Percentiles rank a stretch among this genome's conserved stretches.
Conservation (phyloP, 2,113 vertebrate genomes). For the Ellobius talpinus region DNA sequence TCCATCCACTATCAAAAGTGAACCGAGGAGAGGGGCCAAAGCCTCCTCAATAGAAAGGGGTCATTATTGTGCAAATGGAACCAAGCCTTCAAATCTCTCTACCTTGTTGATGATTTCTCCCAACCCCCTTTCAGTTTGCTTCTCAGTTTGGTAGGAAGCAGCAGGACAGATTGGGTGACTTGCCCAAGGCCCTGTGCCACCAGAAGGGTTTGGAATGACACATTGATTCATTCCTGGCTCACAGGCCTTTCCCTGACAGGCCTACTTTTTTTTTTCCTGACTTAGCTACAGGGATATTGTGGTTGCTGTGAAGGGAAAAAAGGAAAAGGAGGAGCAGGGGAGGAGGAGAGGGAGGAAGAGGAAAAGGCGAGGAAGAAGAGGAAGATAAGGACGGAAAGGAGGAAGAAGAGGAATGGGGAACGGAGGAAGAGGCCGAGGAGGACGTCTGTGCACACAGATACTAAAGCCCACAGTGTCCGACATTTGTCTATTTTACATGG, state of each 20-base stretch:
- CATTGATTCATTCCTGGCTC: neutral
- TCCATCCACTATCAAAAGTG: conserved; percentile 68
- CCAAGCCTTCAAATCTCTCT: conserved; percentile 49
- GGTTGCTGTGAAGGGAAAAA: neutral
- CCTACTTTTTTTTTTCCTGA: neutral
- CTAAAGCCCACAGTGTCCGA: neutral
- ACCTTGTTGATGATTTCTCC: conserved; percentile 17
- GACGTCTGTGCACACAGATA: neutral
- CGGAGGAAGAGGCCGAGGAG: neutral
- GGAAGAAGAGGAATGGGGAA: neutral
- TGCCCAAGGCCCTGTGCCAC: conserved; percentile 45
- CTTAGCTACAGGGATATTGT: neutral
- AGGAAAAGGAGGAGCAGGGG: neutral
- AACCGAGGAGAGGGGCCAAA: conserved; percentile 63
- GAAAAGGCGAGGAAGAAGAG: neutral
- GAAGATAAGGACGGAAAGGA: neutral
- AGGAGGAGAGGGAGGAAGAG: neutral
- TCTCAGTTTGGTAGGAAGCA: conserved; percentile 60
- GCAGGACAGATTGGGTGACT: conserved; percentile 53
- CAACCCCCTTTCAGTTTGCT: neutral
- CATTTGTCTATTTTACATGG: neutral
- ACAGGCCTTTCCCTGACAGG: neutral
- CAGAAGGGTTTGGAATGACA: conserved; percentile 27
- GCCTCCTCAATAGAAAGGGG: conserved; percentile 70
- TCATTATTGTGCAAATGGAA: conserved; percentile 48